phyloP scores from a whole-genome alignment of 2,888 invertebrate species.

The Dinocampus coccinellae region DNA sequence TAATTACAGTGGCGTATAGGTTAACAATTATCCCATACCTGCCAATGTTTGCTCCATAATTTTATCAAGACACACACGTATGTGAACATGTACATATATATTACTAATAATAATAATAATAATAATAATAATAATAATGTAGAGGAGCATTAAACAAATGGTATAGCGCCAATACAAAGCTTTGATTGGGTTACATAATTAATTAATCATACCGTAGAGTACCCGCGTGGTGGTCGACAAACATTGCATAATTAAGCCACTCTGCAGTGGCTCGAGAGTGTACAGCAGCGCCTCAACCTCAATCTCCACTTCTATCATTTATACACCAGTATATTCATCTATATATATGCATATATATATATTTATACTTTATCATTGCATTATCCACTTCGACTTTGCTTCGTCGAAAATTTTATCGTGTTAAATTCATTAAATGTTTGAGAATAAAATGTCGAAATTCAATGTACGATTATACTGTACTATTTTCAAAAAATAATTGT shows the following conservation, averaged over 20 bases:
- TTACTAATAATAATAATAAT: too few species aligned
- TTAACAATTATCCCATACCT: background rate
- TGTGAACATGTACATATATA: background rate
- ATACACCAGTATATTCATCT: too few species aligned
- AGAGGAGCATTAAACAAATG: constrained; percentile 14
- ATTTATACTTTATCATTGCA: background rate
- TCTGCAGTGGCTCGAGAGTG: constrained; percentile 31
- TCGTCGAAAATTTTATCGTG: background rate
- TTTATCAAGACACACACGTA: background rate
- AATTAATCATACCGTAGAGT: constrained; percentile 53
- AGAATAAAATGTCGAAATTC: background rate
- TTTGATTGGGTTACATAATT: constrained; percentile 51
- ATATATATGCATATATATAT: too few species aligned
- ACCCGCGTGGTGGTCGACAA: constrained; percentile 49
- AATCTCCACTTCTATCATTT: background rate
- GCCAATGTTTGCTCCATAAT: background rate
- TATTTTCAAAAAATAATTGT: background rate
- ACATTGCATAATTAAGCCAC: constrained; percentile 54
- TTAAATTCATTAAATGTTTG: background rate
- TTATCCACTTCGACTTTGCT: background rate
- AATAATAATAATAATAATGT: too few species aligned
- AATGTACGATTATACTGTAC: constrained; percentile 1
- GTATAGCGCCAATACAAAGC: constrained; percentile 43
- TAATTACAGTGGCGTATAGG: background rate
- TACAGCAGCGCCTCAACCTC: constrained; percentile 32